Evolutionary conservation across 2,797 vertebrate species (phyloP).

Genomic region (Rhincodon typus): DNA sequence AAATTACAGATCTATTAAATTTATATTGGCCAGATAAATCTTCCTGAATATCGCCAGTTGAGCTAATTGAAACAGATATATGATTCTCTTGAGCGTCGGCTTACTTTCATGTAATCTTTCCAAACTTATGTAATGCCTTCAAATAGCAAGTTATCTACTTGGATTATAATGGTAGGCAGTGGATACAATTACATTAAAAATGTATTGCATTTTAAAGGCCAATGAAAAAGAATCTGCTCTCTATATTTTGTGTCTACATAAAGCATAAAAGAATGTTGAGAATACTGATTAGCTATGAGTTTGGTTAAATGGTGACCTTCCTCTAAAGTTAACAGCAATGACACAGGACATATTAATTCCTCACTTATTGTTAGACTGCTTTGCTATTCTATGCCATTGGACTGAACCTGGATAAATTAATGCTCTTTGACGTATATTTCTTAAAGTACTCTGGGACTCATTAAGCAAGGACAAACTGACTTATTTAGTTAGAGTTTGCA

Average conservation of each 20-base stretch:
- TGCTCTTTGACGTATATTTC: neutral
- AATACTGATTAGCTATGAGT: neutral
- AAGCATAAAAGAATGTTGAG: neutral
- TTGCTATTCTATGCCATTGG: neutral
- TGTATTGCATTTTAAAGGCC: slow-evolving; percentile 18
- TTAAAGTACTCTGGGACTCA: neutral
- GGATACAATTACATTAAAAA: slow-evolving; percentile 23
- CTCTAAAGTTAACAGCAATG: neutral
- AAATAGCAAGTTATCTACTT: slow-evolving; percentile 20
- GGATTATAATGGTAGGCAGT: neutral
- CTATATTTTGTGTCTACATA: neutral
- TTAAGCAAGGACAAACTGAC: neutral
- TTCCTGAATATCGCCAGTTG: neutral
- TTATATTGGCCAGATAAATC: slow-evolving; percentile 35
- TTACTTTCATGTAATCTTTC: slow-evolving; percentile 29
- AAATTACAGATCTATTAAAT: slow-evolving; percentile 35
- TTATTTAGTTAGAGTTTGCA: neutral
- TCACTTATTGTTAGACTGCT: neutral
- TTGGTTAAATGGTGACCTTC: neutral
- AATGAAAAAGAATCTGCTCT: slow-evolving; percentile 1
- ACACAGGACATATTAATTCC: neutral
- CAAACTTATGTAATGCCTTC: slow-evolving; percentile 9
- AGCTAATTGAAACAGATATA: slow-evolving; percentile 31
- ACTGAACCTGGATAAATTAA: neutral
- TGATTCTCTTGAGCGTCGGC: neutral